phyloP scores from a whole-genome alignment of 2,113 vertebrate species.

The Chiloscyllium plagiosum region DNA sequence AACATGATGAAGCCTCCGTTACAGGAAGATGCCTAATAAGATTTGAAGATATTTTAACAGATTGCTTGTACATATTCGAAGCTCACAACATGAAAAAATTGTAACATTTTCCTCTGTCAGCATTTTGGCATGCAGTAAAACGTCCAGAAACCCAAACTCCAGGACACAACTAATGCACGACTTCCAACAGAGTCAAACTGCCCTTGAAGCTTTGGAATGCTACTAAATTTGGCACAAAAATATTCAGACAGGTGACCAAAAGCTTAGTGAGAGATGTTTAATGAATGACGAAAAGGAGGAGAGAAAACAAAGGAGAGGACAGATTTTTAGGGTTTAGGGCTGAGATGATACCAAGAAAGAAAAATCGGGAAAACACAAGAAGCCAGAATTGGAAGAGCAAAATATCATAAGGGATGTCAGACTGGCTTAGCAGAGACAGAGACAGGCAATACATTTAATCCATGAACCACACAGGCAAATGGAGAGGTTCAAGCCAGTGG shows the following conservation, averaged over 20 bases:
- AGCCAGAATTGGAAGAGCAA: neutral
- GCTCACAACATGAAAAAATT: neutral
- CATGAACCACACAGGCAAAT: too few relatives aligned
- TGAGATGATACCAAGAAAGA: neutral
- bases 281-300: neutral
- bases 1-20: slow-evolving; percentile 61
- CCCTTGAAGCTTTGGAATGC: too few relatives aligned
- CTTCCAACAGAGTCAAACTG: too few relatives aligned
- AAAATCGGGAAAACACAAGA: neutral
- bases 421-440: too few relatives aligned
- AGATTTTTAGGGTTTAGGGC: neutral
- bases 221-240: too few relatives aligned
- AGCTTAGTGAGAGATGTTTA: neutral
- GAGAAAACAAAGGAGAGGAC: too few relatives aligned
- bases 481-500: neutral
- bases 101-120: neutral
- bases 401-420: too few relatives aligned
- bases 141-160: neutral
- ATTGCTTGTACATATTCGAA: neutral
- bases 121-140: neutral
- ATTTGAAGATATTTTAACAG: neutral
- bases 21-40: neutral
- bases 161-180: neutral
- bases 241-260: neutral
- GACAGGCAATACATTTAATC: neutral